Evolutionary conservation across 2,888 invertebrate genomes (phyloP), one percentile per base, ranked within the genome.

Genomic region (Eupithecia vulgata): DNA sequence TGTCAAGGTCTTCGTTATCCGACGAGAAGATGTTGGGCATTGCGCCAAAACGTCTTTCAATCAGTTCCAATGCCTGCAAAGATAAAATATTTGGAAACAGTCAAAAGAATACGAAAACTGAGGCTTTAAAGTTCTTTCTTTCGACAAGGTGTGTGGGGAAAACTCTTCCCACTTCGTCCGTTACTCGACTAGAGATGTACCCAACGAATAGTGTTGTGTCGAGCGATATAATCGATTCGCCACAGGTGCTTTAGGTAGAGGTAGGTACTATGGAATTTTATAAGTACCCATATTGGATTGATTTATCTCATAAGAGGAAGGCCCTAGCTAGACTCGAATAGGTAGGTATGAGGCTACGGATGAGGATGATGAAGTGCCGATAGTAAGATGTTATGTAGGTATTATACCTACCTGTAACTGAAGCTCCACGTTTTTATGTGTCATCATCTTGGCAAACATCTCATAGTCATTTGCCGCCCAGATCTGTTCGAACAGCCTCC

Each of bases 381-480:
- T 7, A 8, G 12, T 12, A 10, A 7, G 1, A 48, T 7, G 48
- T 7, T 48, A 48, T 7, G n/a, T 48, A 34, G 66, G 25, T 62
- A 62, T 15, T 30, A 30, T 30, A 30, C 30, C 15, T 72, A 94
- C 95, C 89, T 95, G 95, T 76, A 99, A 91, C 87, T 99, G 99
- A 48, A 99, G 94, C 85, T 98, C 98, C 35, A 98, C 96, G 89
- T 99, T 99, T 84, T 98, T 97, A 87, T 98, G 97, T 10, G 97
- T 97, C 99, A 99, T 99, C 96, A 99, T 97, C 77, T 97, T 96
- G 73, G 97, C 97, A 87, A 99, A 99, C 90, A 98, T 97, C 78
- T 97, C 96, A 82, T 97, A 97, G 89, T 99, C 98, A 85, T 98
- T 98, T 0, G 98, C 98, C 0, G 99, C 98, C 97, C 98, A 97